Base-by-base conservation (phyloP, 2,888 invertebrate genomes). In the Brachyptera putata region DNA sequence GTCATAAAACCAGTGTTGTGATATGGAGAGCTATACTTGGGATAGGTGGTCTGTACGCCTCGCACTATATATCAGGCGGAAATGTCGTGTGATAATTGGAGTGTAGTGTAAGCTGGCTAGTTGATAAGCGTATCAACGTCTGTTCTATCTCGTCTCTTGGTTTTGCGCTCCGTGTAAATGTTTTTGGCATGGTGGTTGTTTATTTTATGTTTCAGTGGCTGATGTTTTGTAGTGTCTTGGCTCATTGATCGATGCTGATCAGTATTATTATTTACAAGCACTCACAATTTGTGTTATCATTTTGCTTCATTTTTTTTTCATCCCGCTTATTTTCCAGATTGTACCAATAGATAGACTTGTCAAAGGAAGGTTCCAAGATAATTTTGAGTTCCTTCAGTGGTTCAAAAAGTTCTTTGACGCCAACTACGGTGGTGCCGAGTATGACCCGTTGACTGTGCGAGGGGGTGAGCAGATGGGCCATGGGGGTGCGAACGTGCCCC, bases 371-470 rank as follows among this genome's bases (percentile, higher is more conserved):
- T 98, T 98, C 82, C 97, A 97, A 85, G 97, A 98, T 84, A 98
- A 98, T 83, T 98, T 98, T 85, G 97, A 98, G 79, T 97, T 97
- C 81, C 88, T 98, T 71, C 97, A 98, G 82, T 98, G 97, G 97
- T 98, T 98, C 85, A 97, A 98, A 85, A 95, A 96, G 78, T 97
- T 98, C 82, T 98, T 96, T 80, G 97, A 98, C 80, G 96, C 96
- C 71, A 99, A 99, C 84, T 96, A 95, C 81, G 89, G 90, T 76
- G 95, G 95, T 74, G 82, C 85, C 72, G 93, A 94, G 67, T 98
- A 98, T 78, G 93, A 96, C 79, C 89, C 98, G 61, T 77, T 91
- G 72, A 85, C 83, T 66, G 89, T 89, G 72, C 84, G 97, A 69
- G 90, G 88, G 71, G 92, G 93, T 69, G 88, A 91, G 73, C 81